Conservation (phyloP, 92 coral and sea anemone species). For the Zoanthus sociatus region DNA sequence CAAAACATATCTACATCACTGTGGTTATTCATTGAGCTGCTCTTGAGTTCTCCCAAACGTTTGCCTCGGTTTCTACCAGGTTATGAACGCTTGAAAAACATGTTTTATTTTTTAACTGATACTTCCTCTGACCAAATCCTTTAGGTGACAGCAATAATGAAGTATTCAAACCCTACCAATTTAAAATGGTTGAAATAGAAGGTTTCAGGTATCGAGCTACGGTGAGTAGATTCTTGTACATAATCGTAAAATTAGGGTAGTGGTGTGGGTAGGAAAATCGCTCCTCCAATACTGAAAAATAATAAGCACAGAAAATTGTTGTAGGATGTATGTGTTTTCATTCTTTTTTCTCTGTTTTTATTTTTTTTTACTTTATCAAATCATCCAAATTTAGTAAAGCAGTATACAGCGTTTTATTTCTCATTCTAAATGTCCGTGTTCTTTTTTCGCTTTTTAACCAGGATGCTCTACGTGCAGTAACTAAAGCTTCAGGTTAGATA, state of each 20-base stretch:
- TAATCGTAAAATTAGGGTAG: background rate
- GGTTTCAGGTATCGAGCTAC: conserved; percentile 95
- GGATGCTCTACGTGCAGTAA: conserved; percentile 98
- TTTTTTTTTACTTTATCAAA: too few relatives aligned
- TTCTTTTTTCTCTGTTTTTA: too few relatives aligned
- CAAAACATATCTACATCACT: too few relatives aligned
- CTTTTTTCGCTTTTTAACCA: conserved; percentile 10
- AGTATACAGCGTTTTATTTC: background rate
- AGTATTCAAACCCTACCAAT: conserved; percentile 90
- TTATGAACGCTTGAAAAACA: too few relatives aligned
- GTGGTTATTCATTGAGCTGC: too few relatives aligned
- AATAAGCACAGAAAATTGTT: background rate
- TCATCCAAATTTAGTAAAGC: background rate
- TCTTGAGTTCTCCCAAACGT: too few relatives aligned
- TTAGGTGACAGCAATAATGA: conserved; percentile 62
- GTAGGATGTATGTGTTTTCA: background rate
- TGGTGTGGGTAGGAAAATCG: background rate
- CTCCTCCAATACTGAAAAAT: background rate
- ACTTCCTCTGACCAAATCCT: background rate
- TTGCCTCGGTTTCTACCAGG: too few relatives aligned
- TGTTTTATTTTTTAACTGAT: too few relatives aligned
- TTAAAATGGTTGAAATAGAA: conserved; percentile 98
- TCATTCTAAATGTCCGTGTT: background rate
- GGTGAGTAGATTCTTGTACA: conserved; percentile 38
- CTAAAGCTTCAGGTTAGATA: conserved; percentile 88